These are phyloP conservation scores for Acrocephalus kingi DNA, from an alignment of 2,113 vertebrate genomes.

Conservation along the genomic window DNA sequence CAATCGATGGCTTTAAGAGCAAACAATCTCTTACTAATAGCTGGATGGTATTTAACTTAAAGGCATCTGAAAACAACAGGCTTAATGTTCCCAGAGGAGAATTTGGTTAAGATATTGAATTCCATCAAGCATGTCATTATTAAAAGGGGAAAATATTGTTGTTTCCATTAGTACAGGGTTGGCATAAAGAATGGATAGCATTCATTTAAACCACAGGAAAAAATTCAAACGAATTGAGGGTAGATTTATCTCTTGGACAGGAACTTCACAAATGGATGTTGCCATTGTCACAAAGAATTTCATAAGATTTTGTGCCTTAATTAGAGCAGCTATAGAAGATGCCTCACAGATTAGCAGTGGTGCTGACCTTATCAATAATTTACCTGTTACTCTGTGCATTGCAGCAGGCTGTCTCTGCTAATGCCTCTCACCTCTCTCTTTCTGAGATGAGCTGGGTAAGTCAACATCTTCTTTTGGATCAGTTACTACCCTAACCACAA, in stretches of 20 bases:
- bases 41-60: conserved; percentile 31
- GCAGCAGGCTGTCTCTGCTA: neutral
- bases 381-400: neutral
- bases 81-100: conserved; percentile 39
- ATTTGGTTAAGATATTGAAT: conserved; percentile 44
- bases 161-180: conserved; percentile 30
- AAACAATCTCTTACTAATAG: neutral
- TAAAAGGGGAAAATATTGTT: conserved; percentile 37
- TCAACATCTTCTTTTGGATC: neutral
- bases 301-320: conserved; percentile 7
- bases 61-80: neutral
- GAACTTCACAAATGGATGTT: neutral
- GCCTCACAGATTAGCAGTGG: neutral
- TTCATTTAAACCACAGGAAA: conserved; percentile 26
- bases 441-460: neutral
- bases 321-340: conserved; percentile 25
- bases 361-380: conserved; percentile 14
- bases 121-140: conserved; percentile 9
- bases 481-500: neutral
- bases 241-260: neutral
- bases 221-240: conserved; percentile 9
- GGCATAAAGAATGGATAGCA: neutral
- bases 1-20: conserved; percentile 13
- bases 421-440: neutral
- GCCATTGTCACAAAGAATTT: conserved; percentile 9